These are phyloP conservation scores for Siniperca chuatsi DNA, from an alignment of 2,113 vertebrate species.

Conservation along the genomic window DNA sequence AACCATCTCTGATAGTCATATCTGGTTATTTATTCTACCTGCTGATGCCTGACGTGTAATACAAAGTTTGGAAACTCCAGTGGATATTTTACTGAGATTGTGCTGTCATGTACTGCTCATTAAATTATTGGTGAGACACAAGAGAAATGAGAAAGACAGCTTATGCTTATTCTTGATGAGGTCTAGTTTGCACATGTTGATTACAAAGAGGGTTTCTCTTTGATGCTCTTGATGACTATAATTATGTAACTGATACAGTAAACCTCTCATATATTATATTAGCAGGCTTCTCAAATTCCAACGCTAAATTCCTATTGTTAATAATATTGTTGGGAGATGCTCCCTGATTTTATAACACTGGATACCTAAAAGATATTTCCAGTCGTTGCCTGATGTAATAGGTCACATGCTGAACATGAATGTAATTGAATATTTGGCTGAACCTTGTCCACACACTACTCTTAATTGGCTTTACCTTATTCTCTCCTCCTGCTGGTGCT, in stretches of 20 bases:
- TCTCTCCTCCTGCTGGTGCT: conserved; percentile 59
- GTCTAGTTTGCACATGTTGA: conserved; percentile 40
- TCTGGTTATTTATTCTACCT: conserved; percentile 47
- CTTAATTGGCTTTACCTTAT: conserved; percentile 50
- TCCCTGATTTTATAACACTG: conserved; percentile 7
- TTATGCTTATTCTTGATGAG: conserved; percentile 33
- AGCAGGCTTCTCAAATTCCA: neutral
- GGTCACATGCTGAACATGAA: conserved; percentile 15
- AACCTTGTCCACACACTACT: neutral
- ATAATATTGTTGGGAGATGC: conserved; percentile 11
- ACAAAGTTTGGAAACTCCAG: conserved; percentile 61
- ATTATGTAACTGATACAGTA: conserved; percentile 41
- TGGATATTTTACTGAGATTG: conserved; percentile 46
- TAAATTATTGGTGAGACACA: conserved; percentile 46
- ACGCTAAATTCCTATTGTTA: neutral
- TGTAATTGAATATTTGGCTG: conserved; percentile 32
- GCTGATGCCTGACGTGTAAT: conserved; percentile 49
- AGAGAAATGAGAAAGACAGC: conserved; percentile 20
- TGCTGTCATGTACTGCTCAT: conserved; percentile 45
- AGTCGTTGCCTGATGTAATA: conserved; percentile 8
- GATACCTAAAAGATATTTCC: conserved; percentile 2
- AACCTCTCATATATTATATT: neutral
- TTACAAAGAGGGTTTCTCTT: conserved; percentile 25
- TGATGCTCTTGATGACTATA: conserved; percentile 21
- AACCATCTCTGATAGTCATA: conserved; percentile 20